Evolutionary conservation across 2,797 vertebrate species (phyloP).

Genomic region (Meda fulgida): DNA sequence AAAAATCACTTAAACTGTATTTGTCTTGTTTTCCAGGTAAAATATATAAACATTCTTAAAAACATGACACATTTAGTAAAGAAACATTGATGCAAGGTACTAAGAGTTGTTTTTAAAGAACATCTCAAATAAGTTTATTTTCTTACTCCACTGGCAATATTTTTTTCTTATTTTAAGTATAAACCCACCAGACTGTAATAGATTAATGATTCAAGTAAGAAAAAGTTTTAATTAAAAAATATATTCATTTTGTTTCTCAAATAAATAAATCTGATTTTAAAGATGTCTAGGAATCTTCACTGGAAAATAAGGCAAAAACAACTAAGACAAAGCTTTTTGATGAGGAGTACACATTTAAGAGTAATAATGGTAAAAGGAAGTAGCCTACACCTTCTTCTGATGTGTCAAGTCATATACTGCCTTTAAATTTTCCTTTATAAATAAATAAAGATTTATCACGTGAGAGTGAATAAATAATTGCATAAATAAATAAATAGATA

Average conservation of each 20-base stretch:
- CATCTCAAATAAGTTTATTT: neutral
- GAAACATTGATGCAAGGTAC: neutral
- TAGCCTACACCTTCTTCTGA: neutral
- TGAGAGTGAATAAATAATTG: conserved; percentile 69
- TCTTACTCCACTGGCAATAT: neutral
- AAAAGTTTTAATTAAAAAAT: neutral
- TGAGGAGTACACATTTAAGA: conserved; percentile 11
- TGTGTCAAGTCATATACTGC: conserved; percentile 15
- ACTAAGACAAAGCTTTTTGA: neutral
- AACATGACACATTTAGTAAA: neutral
- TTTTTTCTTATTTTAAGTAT: neutral
- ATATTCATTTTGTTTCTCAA: neutral
- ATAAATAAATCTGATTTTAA: neutral
- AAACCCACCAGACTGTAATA: neutral
- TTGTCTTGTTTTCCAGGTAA: neutral
- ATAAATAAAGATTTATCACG: conserved; percentile 66
- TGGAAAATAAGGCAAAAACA: neutral
- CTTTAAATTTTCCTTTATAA: conserved; percentile 15
- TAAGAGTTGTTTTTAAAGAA: neutral
- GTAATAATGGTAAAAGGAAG: neutral
- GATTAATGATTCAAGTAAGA: neutral
- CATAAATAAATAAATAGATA: conserved; percentile 60
- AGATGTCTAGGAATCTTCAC: conserved; percentile 4
- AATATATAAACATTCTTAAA: neutral
- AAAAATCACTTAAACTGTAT: neutral